phyloP scores from a whole-genome alignment of 2,797 vertebrate genomes.

The Mormyrops boulengeri region DNA sequence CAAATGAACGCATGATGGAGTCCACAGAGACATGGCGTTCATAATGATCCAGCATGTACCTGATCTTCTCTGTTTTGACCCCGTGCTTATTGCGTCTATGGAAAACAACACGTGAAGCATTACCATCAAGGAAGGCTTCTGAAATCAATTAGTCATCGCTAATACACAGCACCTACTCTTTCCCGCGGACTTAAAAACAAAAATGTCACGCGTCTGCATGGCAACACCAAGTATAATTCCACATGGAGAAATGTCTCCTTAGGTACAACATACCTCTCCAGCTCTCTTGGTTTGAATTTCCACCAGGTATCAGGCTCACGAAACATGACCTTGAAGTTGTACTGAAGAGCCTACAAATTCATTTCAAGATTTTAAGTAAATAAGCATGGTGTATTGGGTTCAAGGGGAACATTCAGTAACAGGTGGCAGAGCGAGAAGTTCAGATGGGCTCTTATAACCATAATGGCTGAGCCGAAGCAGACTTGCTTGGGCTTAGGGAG shows the following conservation, averaged over 20 bases:
- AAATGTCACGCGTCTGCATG: background rate
- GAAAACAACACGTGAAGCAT: constrained; percentile 17
- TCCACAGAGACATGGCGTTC: constrained; percentile 76
- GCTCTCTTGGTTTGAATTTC: constrained; percentile 88
- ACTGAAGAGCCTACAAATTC: constrained; percentile 71
- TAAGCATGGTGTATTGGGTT: background rate
- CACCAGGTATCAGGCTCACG: constrained; percentile 94
- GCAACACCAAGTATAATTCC: background rate
- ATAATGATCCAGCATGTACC: constrained; percentile 77
- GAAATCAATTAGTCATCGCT: background rate
- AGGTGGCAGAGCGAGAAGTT: background rate
- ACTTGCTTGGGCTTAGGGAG: background rate
- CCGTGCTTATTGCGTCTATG: constrained; percentile 77
- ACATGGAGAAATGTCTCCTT: background rate
- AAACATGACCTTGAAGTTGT: constrained; percentile 86
- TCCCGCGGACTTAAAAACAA: no score
- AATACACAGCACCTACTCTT: background rate
- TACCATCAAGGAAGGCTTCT: background rate
- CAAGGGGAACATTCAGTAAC: background rate
- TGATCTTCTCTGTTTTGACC: constrained; percentile 81
- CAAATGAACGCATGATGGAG: constrained; percentile 69
- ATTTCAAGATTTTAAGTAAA: background rate
- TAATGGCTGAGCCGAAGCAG: background rate
- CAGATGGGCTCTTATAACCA: background rate
- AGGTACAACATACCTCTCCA: constrained; percentile 72